Evolutionary conservation across 2,888 invertebrate species (phyloP), one percentile per base, ranked within the genome.

Genomic region (Hemicrepidius hirtus): DNA sequence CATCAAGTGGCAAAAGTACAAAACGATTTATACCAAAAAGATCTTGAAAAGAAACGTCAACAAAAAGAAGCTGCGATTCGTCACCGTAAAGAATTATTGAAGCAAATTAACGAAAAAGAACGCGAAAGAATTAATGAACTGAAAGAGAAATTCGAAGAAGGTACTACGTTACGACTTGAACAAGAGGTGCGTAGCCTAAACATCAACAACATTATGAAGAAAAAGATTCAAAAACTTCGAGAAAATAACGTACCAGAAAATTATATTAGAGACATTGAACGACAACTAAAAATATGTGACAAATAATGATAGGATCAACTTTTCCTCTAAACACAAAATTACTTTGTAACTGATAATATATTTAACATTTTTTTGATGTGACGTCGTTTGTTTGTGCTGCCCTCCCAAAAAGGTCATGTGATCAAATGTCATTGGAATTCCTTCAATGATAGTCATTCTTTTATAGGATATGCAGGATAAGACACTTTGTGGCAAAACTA

Each of bases 91-190:
- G 91, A 89, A 78, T 90, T 94, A 59, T 87, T 93, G 84, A 90
- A 90, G 77, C 92, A 93, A 85, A 91, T 94, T 57, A 91, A 92
- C 80, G 90, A 92, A 75, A 93, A 92, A 78, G 93, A 93, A 82
- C 87, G 89, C 6, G 89, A 91, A 74, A 89, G 90, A 86, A 91
- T 91, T 16, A 88, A 89, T 44, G 81, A 88, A 10, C 88, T 91
- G 2, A 91, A 91, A 81, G 88, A 88, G 82, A 88, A 90, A 60
- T 91, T 91, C 81, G 91, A 92, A 78, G 92, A 93, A 80, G 93
- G 93, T 0, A 86, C 90, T 21, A 91, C 91, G 0, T 86, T 92
- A 66, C 87, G 91, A 70, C 86, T 91, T 80, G 91, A 92, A 80
- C 87, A 88, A 32, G 91, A 91, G 20, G 87, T 89, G 64, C 89